A percentile compares a stretch with the other conserved stretches of the same genome.
Evolutionary conservation across 37 sponge, comb jelly and placozoan genomes (phyloP).

Genomic region (Haliclona indistincta): DNA sequence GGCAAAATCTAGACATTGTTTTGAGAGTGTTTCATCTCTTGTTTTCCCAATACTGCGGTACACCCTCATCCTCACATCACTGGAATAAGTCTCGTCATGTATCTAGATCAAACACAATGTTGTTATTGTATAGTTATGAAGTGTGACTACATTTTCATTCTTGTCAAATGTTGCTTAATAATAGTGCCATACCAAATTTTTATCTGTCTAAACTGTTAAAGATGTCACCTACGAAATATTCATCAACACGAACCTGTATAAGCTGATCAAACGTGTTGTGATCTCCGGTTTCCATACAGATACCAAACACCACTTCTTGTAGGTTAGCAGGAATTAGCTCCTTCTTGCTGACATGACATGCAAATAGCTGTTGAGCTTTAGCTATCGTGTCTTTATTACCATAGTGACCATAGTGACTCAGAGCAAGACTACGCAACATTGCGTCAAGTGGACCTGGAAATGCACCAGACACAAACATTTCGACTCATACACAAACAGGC

Average conservation of each 20-base stretch:
- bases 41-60: constrained; percentile 74
- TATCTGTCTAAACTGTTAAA: too few relatives aligned
- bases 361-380: constrained; percentile 57
- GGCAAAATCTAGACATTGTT: constrained; percentile 66
- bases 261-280: constrained; percentile 67
- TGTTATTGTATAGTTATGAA: too few relatives aligned
- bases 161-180: too few relatives aligned
- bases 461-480: background rate
- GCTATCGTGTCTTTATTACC: constrained; percentile 59
- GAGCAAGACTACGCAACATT: constrained; percentile 77
- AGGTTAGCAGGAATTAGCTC: constrained; percentile 62
- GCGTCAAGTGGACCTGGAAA: constrained; percentile 62
- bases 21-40: constrained; percentile 42
- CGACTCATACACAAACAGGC: background rate
- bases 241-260: too few relatives aligned
- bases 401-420: constrained; percentile 51
- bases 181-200: too few relatives aligned
- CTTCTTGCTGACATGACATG: constrained; percentile 19
- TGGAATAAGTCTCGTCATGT: constrained; percentile 66
- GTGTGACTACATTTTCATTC: too few relatives aligned
- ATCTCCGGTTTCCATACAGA: constrained; percentile 46
- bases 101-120: constrained; percentile 57
- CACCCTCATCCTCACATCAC: constrained; percentile 90
- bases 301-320: constrained; percentile 48
- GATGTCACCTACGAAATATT: too few relatives aligned